Conservation (phyloP, 2,113 vertebrate species). For the Charadrius vociferus region DNA sequence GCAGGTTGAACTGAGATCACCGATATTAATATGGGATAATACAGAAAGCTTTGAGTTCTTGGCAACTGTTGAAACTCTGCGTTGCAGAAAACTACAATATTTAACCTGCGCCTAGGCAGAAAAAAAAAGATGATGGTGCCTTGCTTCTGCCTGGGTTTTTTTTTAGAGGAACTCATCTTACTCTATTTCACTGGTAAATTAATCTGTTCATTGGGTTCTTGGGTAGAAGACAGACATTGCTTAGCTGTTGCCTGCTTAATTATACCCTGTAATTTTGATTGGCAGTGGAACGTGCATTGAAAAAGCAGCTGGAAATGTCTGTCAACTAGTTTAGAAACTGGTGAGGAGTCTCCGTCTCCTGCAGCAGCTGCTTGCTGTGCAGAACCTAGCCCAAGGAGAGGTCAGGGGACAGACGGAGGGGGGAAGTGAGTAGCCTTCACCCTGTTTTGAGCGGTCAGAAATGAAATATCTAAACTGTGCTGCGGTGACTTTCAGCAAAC, state of each 20-base stretch:
- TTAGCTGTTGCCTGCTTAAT: slow-evolving; percentile 55
- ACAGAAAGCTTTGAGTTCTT: neutral
- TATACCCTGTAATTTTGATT: slow-evolving; percentile 49
- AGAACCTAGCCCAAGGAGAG: neutral
- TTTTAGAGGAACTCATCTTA: slow-evolving; percentile 5
- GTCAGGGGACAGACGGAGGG: neutral
- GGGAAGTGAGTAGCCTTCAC: neutral
- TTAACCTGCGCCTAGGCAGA: neutral
- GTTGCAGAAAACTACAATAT: neutral
- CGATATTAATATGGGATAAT: neutral
- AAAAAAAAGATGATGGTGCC: neutral
- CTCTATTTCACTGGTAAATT: slow-evolving; percentile 48
- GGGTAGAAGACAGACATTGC: slow-evolving; percentile 28
- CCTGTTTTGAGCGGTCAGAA: neutral
- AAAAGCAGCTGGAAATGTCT: slow-evolving; percentile 29
- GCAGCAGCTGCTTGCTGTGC: neutral
- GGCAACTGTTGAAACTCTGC: neutral
- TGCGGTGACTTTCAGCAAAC: neutral
- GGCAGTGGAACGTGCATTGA: neutral
- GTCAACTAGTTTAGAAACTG: neutral
- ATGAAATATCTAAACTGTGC: neutral
- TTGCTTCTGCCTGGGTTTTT: neutral
- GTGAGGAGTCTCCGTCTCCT: neutral
- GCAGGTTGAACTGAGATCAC: neutral
- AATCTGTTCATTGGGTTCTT: slow-evolving; percentile 48